Percentiles rank a stretch among this genome's conserved stretches.
Evolutionary conservation across 2,888 invertebrate species (phyloP).

Genomic region (Phlogophora meticulosa): DNA sequence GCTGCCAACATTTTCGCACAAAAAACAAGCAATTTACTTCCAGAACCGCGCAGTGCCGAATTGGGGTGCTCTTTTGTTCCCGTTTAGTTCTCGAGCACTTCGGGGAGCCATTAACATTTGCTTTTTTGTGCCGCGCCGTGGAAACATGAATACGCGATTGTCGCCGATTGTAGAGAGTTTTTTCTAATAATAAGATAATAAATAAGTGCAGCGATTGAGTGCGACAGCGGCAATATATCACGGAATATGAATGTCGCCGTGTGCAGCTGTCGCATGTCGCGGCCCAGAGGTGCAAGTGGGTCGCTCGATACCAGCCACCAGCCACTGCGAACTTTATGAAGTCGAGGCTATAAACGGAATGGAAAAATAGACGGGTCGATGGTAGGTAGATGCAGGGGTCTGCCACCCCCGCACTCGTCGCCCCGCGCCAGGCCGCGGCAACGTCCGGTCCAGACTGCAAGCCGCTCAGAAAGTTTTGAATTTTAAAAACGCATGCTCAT

Average conservation of each 20-base stretch:
- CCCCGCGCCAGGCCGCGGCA: neutral
- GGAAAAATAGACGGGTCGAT: constrained; percentile 70
- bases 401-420: too few species aligned
- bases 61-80: constrained; percentile 77
- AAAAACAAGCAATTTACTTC: constrained; percentile 79
- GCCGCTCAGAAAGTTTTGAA: constrained; percentile 43
- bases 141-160: constrained; percentile 71
- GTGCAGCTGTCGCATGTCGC: constrained; percentile 65
- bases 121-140: constrained; percentile 72
- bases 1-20: constrained; percentile 68
- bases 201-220: constrained; percentile 53
- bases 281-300: constrained; percentile 65
- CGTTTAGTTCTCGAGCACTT: constrained; percentile 66
- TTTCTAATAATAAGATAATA: constrained; percentile 64
- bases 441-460: constrained; percentile 32
- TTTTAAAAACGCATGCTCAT: constrained; percentile 57
- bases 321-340: constrained; percentile 72
- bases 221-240: constrained; percentile 37
- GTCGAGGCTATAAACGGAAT: constrained; percentile 66
- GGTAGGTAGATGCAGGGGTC: too few species aligned
- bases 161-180: constrained; percentile 61
- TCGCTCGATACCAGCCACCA: constrained; percentile 70
- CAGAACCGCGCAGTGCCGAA: constrained; percentile 62
- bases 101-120: constrained; percentile 76
- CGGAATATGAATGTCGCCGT: constrained; percentile 23